Evolutionary conservation across 2,888 invertebrate genomes (phyloP).

Genomic region (Lamellibrachia columna): DNA sequence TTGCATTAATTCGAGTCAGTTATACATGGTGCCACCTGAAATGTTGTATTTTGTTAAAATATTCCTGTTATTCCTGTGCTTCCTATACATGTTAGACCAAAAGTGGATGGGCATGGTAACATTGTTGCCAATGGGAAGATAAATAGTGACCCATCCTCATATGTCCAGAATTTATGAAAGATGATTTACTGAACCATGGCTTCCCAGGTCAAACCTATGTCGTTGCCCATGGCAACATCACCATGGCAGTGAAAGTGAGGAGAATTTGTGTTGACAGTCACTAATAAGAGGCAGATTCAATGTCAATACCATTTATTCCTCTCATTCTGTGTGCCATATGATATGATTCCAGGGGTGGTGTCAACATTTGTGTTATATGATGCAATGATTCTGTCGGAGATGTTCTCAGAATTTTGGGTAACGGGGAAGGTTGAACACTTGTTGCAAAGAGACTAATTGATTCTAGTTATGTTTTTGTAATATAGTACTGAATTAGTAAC

Average conservation of each 20-base stretch:
- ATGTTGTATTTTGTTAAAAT: too few relatives aligned
- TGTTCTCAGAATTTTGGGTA: not conserved
- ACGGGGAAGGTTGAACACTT: not conserved
- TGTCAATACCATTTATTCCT: not conserved
- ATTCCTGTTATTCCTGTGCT: too few relatives aligned
- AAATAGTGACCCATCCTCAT: not conserved
- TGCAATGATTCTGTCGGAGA: not conserved
- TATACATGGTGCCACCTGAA: too few relatives aligned
- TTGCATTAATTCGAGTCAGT: too few relatives aligned
- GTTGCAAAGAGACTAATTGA: not conserved
- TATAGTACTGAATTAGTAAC: not conserved
- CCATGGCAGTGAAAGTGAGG: not conserved
- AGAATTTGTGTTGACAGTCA: not conserved
- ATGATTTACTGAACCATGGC: not conserved
- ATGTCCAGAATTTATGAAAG: not conserved
- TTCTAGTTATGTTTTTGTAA: not conserved
- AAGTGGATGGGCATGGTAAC: too few relatives aligned
- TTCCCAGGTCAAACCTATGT: not conserved
- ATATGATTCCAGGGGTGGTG: not conserved
- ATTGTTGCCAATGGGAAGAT: not conserved
- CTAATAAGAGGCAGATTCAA: slow-evolving; percentile 1
- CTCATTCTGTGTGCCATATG: not conserved
- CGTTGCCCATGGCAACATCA: not conserved
- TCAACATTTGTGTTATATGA: not conserved
- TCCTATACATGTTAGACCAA: too few relatives aligned